A percentile compares a stretch with the other conserved stretches of the same genome.
Conservation (phyloP, 2,113 vertebrate genomes). For the Nannospalax galili region DNA sequence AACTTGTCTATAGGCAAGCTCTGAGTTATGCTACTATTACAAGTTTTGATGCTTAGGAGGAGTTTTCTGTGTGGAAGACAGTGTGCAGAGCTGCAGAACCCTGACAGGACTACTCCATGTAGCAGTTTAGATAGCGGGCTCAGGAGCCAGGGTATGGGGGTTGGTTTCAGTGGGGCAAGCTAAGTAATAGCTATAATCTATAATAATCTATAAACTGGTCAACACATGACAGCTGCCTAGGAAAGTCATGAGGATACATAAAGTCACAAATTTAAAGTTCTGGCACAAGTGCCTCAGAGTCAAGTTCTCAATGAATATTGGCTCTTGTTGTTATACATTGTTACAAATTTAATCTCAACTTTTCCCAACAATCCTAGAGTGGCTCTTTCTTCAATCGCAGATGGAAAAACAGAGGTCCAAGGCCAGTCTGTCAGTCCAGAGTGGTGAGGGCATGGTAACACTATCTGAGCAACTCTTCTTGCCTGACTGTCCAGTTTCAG, state of each 20-base stretch:
- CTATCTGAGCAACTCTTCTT: not conserved
- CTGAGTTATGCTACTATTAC: not conserved
- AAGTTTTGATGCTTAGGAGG: not conserved
- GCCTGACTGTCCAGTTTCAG: not conserved
- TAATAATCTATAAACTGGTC: not conserved
- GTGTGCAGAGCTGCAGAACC: not conserved
- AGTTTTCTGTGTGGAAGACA: not conserved
- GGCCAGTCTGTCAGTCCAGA: not conserved
- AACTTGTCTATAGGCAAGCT: not conserved
- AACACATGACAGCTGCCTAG: not conserved
- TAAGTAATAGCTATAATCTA: not conserved
- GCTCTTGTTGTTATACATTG: not conserved
- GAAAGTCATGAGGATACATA: not conserved
- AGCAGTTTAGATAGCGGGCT: not conserved
- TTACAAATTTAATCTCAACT: not conserved
- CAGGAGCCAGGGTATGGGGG: not conserved
- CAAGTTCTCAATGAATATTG: not conserved
- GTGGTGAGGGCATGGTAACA: not conserved
- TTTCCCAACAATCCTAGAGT: not conserved
- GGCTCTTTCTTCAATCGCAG: not conserved
- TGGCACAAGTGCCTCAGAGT: not conserved
- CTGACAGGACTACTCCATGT: not conserved
- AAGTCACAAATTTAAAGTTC: not conserved
- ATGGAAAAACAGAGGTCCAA: not conserved
- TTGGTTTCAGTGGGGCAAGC: not conserved